Percentiles rank a stretch among this genome's conserved stretches.
These are phyloP conservation scores for Pantherophis guttatus DNA, from an alignment of 2,113 vertebrate species.

Conservation along the genomic window DNA sequence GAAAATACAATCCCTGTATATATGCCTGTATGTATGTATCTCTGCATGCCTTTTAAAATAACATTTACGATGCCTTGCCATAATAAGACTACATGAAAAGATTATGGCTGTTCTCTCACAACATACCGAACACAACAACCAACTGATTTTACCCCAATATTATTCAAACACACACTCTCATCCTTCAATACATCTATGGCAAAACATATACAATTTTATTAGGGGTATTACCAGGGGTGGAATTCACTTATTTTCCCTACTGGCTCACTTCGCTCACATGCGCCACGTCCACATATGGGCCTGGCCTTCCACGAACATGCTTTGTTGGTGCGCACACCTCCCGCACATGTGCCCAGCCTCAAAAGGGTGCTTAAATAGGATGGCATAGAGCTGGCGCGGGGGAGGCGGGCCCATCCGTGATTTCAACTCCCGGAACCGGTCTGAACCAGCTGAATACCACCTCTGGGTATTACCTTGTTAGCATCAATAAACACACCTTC, in stretches of 20 bases:
- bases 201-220: slow-evolving; percentile 46
- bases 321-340: too few relatives aligned
- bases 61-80: background rate
- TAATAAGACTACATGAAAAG: background rate
- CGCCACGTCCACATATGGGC: too few relatives aligned
- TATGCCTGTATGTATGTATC: background rate
- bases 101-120: background rate
- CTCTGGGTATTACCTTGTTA: slow-evolving; percentile 11
- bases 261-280: too few relatives aligned
- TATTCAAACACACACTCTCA: background rate
- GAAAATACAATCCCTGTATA: background rate
- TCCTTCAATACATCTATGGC: slow-evolving; percentile 3
- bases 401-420: too few relatives aligned
- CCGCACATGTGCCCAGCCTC: too few relatives aligned
- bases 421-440: too few relatives aligned
- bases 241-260: too few relatives aligned
- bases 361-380: too few relatives aligned
- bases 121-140: background rate
- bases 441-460: too few relatives aligned
- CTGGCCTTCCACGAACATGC: too few relatives aligned
- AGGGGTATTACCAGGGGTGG: background rate
- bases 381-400: too few relatives aligned
- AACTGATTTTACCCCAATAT: background rate
- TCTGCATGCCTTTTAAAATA: background rate
- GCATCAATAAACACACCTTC: too few relatives aligned